Evolutionary conservation across 2,113 vertebrate species (phyloP).

Genomic region (Himantopus leucocephalus): DNA sequence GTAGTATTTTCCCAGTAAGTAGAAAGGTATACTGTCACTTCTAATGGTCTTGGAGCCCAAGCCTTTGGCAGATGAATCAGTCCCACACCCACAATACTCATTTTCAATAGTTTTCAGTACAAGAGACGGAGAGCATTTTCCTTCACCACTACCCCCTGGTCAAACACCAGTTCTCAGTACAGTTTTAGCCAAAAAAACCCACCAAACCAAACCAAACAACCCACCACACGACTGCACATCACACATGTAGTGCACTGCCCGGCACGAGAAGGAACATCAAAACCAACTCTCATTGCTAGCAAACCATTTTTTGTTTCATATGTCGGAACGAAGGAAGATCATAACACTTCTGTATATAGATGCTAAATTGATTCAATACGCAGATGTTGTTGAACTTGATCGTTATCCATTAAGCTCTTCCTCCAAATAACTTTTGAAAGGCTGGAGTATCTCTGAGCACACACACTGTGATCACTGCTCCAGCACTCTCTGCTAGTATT

Average conservation of each 20-base stretch:
- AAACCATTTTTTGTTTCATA: neutral
- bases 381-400: neutral
- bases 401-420: neutral
- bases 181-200: neutral
- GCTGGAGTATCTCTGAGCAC: neutral
- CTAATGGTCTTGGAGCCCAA: neutral
- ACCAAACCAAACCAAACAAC: neutral
- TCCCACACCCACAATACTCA: neutral
- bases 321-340: neutral
- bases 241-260: neutral
- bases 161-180: neutral
- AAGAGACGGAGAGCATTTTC: neutral
- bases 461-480: neutral
- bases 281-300: neutral
- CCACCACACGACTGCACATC: neutral
- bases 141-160: neutral
- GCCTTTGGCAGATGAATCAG: neutral
- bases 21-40: neutral
- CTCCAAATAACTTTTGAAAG: neutral
- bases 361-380: neutral
- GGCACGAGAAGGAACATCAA: neutral
- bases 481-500: neutral
- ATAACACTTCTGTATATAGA: neutral
- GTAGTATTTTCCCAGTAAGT: neutral
- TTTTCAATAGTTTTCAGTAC: neutral